Evolutionary conservation across 1,140 invertebrate species (phyloP), one percentile per base, ranked within the genome.

Genomic region (Ceratina japonica): DNA sequence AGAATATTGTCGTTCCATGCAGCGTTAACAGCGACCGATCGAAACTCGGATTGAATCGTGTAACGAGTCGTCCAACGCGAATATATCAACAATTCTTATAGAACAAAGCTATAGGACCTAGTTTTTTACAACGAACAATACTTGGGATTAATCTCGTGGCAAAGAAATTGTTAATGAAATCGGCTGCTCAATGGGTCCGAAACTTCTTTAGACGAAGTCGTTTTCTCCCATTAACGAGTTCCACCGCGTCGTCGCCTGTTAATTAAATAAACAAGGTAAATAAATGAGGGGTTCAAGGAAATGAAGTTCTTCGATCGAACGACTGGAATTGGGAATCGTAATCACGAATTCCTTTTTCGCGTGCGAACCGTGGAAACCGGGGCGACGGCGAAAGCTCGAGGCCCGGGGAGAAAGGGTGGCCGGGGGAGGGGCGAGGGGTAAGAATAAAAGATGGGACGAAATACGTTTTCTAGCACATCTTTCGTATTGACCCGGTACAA

Each of bases 391-490:
- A 58, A 27, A 58, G 69, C 13, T 20, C n/a, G 27, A 49, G 2
- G 49, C 15, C 15, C 49, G 15, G 24, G 31, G 59, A n/a, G 20
- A 54, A 8, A 22, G 56, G 10, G n/a, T n/a, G n/a, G n/a, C n/a
- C n/a, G n/a, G n/a, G n/a, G n/a, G n/a, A n/a, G n/a, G n/a, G n/a
- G n/a, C n/a, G n/a, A n/a, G n/a, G n/a, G n/a, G 18, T 20, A 20
- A 59, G 20, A 59, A 20, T n/a, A 18, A 52, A 66, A n/a, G n/a
- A 5, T 13, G 51, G 27, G 27, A 74, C 31, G 49, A 72, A 72
- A 78, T 59, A 72, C 22, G 70, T 70, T 59, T 61, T 76, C 56
- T 51, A 76, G 75, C 65, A 70, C 75, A 70, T 69, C 65, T 61
- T 69, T 70, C 37, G 22, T 70, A 76, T 76, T 59, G 65, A 51